phyloP scores from a whole-genome alignment of 2,113 vertebrate genomes.

The Passerina amoena region DNA sequence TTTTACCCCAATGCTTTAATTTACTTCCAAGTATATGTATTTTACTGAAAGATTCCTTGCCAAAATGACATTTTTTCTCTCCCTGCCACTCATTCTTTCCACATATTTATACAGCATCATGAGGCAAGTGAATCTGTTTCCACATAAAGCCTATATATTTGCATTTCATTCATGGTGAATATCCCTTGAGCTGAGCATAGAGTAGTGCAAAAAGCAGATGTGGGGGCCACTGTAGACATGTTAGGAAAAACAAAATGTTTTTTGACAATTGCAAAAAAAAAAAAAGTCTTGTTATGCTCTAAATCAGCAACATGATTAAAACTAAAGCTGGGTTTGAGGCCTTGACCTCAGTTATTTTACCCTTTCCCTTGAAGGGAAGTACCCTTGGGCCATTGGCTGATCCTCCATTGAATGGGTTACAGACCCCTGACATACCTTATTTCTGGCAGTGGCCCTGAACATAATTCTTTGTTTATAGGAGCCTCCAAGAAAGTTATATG shows the following conservation, averaged over 20 bases:
- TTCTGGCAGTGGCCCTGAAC: slow-evolving; percentile 66
- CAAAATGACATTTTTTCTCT: neutral
- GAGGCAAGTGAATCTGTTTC: neutral
- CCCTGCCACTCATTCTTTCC: neutral
- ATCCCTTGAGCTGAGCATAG: neutral
- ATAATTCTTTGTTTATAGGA: slow-evolving; percentile 73
- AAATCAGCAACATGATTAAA: slow-evolving; percentile 71
- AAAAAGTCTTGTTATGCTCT: neutral
- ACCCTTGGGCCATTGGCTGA: slow-evolving; percentile 63
- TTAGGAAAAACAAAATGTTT: slow-evolving; percentile 45
- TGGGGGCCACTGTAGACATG: neutral
- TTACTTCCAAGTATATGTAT: neutral
- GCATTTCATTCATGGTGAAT: neutral
- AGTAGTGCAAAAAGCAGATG: neutral
- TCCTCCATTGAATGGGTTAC: slow-evolving; percentile 63
- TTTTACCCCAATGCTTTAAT: neutral
- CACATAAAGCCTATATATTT: neutral
- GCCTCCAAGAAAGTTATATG: slow-evolving; percentile 53
- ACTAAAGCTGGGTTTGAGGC: neutral
- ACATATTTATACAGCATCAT: neutral
- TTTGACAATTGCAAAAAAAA: slow-evolving; percentile 54
- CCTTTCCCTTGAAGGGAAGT: slow-evolving; percentile 69
- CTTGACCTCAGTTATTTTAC: slow-evolving; percentile 70
- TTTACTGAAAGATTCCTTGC: neutral
- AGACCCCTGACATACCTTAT: slow-evolving; percentile 72